Base-by-base conservation (phyloP, 2,888 invertebrate species). In the Drosophila mimetica region DNA sequence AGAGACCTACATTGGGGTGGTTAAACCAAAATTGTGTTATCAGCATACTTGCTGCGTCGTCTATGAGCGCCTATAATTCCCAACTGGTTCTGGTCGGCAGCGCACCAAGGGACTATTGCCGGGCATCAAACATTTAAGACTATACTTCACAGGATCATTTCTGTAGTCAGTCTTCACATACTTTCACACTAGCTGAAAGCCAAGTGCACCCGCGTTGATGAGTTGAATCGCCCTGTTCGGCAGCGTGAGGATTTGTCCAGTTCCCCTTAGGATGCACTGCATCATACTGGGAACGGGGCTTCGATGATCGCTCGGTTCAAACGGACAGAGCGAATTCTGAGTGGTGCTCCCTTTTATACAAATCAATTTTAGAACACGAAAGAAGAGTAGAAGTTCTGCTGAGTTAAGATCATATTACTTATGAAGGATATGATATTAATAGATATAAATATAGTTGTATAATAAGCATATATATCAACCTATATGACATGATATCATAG, bases 141-240 rank as follows among this genome's bases (percentile, higher is more conserved):
- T 91, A 90, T 91, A 90, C 93, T 94, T 93, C 93, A 93, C 93
- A 93, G 94, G 94, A 94, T 94, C 93, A 93, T 93, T 94, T 94
- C 93, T 94, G 93, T 93, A 94, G 94, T 93, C 92, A 91, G 93
- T 93, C 93, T 93, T 93, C 93, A 89, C 90, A 91, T 90, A 90
- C 92, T 93, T 92, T 92, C 90, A 90, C 92, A 91, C 91, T 91
- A 92, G 84, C 74, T 86, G 91, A 90, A 93, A 93, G 92, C 91
- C 16, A 20, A 82, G 89, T 86, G 89, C 90, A 93, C 89, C 94
- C 93, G 93, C 92, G 93, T 93, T 93, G 94, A 94, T 76, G 94
- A 93, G 93, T 37, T 51, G 83, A 87, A 93, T 93, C 91, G 91
- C 91, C 92, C 90, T 91, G 91, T 91, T 91, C 74, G 90, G 90